Percentiles rank a stretch among this genome's conserved stretches.
These are phyloP conservation scores for Platycheirus albimanus DNA, from an alignment of 2,888 invertebrate genomes.

Conservation along the genomic window DNA sequence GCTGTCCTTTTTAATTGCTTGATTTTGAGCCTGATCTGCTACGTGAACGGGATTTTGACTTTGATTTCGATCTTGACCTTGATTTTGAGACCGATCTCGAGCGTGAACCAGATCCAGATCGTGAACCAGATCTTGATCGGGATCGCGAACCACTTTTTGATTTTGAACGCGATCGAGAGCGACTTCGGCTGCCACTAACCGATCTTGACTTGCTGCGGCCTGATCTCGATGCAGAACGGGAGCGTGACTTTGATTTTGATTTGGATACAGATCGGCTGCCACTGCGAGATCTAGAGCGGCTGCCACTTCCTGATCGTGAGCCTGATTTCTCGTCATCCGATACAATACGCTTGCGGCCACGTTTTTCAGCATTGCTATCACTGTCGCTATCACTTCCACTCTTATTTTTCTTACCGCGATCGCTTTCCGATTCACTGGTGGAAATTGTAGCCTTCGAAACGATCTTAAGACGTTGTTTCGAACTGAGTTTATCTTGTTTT, in stretches of 20 bases:
- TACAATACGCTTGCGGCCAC: slow-evolving; percentile 77
- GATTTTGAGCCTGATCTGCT: slow-evolving; percentile 76
- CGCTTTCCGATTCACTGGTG: slow-evolving; percentile 89
- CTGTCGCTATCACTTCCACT: slow-evolving; percentile 78
- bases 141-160: slow-evolving; percentile 78
- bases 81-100: slow-evolving; percentile 77
- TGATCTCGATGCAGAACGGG: slow-evolving; percentile 76
- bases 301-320: slow-evolving; percentile 80
- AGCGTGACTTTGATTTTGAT: slow-evolving; percentile 71
- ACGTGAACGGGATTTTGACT: slow-evolving; percentile 79
- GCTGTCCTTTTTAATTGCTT: slow-evolving; percentile 71
- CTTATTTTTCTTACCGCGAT: slow-evolving; percentile 77
- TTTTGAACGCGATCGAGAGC: slow-evolving; percentile 76
- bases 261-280: slow-evolving; percentile 52
- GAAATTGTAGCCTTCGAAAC: slow-evolving; percentile 98
- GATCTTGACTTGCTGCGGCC: slow-evolving; percentile 57
- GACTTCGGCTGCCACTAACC: slow-evolving; percentile 70
- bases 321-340: slow-evolving; percentile 85
- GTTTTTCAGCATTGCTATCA: slow-evolving; percentile 75
- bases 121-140: slow-evolving; percentile 82
- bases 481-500: slow-evolving; percentile 87
- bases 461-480: slow-evolving; percentile 93
- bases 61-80: slow-evolving; percentile 80
- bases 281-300: slow-evolving; percentile 82
- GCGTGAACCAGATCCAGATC: slow-evolving; percentile 78